Percentiles rank a stretch among this genome's conserved stretches.
phyloP scores from a whole-genome alignment of 1,140 invertebrate genomes.

The Heliconius himera region DNA sequence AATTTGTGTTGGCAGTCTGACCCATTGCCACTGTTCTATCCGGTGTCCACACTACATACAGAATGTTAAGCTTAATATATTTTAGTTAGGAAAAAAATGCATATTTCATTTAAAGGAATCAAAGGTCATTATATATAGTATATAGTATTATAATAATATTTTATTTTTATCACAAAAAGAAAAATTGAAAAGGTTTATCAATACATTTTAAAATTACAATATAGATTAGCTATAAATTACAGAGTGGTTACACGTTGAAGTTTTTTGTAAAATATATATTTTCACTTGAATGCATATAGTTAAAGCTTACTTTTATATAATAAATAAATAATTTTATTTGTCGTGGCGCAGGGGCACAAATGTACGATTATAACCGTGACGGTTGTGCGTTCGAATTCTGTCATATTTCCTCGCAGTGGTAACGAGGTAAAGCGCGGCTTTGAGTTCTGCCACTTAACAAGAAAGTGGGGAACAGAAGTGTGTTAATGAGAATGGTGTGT shows the following conservation, averaged over 20 bases:
- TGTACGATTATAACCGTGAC: not conserved
- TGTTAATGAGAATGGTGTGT: not conserved
- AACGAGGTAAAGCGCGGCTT: not conserved
- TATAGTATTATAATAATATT: no score
- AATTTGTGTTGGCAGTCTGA: constrained; percentile 53
- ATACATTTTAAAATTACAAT: no score
- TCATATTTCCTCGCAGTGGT: not conserved
- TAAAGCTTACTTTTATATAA: no score
- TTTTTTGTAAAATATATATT: no score
- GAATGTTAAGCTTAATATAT: not conserved
- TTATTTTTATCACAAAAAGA: no score
- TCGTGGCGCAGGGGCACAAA: not conserved
- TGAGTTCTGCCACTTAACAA: not conserved
- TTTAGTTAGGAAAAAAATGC: not conserved
- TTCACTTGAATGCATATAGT: no score
- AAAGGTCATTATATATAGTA: no score
- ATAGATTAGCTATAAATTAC: no score
- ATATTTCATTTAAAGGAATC: no score
- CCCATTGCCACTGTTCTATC: constrained; percentile 52
- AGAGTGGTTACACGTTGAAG: no score
- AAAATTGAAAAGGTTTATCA: no score
- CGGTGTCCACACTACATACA: not conserved
- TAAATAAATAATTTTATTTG: no score
- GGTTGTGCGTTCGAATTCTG: not conserved
- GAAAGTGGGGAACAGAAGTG: not conserved